A percentile compares a stretch with the other conserved stretches of the same genome.
These are phyloP conservation scores for Australoheros scitulus DNA, from an alignment of 2,113 vertebrate genomes.

Conservation along the genomic window DNA sequence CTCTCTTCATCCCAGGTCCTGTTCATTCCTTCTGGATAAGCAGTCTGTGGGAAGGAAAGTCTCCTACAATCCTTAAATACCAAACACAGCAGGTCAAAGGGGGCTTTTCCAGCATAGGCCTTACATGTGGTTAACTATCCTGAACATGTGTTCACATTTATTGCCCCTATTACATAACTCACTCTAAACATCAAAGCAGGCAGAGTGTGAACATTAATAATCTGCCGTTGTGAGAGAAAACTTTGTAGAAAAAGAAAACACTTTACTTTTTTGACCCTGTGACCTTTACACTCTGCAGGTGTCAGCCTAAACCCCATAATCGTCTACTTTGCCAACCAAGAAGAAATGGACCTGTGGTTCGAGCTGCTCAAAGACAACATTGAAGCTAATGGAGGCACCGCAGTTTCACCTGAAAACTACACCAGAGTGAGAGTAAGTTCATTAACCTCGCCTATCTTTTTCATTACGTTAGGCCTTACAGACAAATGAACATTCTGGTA, in stretches of 20 bases:
- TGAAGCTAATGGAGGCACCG: slow-evolving; percentile 81
- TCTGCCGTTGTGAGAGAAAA: neutral
- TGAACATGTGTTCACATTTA: slow-evolving; percentile 53
- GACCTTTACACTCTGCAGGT: slow-evolving; percentile 77
- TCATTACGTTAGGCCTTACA: neutral
- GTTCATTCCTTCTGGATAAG: slow-evolving; percentile 60
- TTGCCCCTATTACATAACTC: slow-evolving; percentile 27
- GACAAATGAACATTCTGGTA: neutral
- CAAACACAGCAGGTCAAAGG: slow-evolving; percentile 40
- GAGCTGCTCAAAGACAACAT: slow-evolving; percentile 91
- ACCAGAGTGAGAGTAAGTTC: slow-evolving; percentile 74
- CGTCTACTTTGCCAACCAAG: slow-evolving; percentile 86
- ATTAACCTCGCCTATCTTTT: neutral
- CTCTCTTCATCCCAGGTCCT: slow-evolving; percentile 52
- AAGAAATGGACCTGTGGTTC: slow-evolving; percentile 89
- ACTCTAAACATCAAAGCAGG: neutral
- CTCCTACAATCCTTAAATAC: slow-evolving; percentile 38
- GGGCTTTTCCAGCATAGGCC: neutral
- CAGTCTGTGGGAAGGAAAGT: slow-evolving; percentile 52
- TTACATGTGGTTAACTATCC: slow-evolving; percentile 39
- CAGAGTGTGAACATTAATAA: slow-evolving; percentile 8
- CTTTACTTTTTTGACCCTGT: slow-evolving; percentile 44
- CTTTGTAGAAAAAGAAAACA: neutral
- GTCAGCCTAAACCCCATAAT: slow-evolving; percentile 89
- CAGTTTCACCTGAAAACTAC: slow-evolving; percentile 60